Conservation (phyloP, 2,113 vertebrate species). For the Genyomyrus donnyi region DNA sequence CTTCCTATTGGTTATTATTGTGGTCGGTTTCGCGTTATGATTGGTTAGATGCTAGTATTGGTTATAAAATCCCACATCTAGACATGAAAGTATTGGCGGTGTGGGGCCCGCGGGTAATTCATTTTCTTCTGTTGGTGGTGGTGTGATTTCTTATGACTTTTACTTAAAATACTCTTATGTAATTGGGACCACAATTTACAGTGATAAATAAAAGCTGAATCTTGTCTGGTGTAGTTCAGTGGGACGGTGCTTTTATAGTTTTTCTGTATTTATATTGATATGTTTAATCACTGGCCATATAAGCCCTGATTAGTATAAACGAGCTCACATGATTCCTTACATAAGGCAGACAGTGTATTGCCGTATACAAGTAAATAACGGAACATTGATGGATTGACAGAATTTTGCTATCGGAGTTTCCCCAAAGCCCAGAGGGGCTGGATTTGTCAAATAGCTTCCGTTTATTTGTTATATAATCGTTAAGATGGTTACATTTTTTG, state of each 20-base stretch:
- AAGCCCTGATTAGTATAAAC: not conserved
- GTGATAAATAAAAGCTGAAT: not conserved
- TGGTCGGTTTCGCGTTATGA: constrained; percentile 14
- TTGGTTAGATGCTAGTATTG: constrained; percentile 24
- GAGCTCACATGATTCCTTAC: not conserved
- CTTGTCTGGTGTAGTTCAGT: not conserved
- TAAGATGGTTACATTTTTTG: not conserved
- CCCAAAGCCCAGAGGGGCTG: not conserved
- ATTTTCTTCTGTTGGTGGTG: constrained; percentile 12
- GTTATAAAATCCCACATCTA: constrained; percentile 3
- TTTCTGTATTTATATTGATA: not conserved
- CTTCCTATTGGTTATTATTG: constrained; percentile 36
- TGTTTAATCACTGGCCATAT: not conserved
- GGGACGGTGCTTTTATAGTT: not conserved
- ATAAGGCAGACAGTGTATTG: not conserved
- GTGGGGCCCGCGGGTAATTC: constrained; percentile 25
- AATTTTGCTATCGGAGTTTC: not conserved
- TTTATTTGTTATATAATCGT: not conserved
- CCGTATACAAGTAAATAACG: not conserved
- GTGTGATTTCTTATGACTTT: not conserved
- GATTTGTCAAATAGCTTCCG: not conserved
- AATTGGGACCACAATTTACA: not conserved
- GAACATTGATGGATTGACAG: not conserved
- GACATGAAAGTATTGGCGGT: constrained; percentile 13
- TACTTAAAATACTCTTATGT: not conserved